Conservation (phyloP, 2,888 invertebrate genomes). For the Ptilodon capucinus region DNA sequence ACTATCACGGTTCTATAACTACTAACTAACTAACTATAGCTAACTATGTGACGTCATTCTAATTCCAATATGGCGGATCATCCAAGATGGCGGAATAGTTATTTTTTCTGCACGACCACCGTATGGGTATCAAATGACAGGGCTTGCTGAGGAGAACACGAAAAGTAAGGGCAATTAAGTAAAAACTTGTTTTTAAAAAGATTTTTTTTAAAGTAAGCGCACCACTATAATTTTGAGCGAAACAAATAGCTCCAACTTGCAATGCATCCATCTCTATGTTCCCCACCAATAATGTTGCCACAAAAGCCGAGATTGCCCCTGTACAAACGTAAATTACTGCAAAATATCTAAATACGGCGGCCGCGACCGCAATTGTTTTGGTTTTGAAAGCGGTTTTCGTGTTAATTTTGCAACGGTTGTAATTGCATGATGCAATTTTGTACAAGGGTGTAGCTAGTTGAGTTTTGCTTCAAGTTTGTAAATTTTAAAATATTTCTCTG, state of each 20-base stretch:
- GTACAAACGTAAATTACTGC: background rate
- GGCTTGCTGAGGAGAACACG: too few relatives aligned
- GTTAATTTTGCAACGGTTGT: conserved; percentile 32
- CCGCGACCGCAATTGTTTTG: conserved; percentile 21
- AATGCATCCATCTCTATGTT: background rate
- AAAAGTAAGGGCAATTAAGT: too few relatives aligned
- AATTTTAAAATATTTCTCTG: too few relatives aligned
- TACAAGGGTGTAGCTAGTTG: conserved; percentile 13
- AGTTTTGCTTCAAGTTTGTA: conserved; percentile 3
- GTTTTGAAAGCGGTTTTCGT: conserved; percentile 34
- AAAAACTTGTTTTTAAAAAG: background rate
- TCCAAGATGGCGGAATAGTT: too few relatives aligned
- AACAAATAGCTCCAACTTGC: background rate
- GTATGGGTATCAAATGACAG: too few relatives aligned
- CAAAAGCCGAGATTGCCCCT: background rate
- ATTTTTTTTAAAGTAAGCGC: background rate
- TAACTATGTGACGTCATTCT: too few relatives aligned
- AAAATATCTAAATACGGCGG: conserved; percentile 1
- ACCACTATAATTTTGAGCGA: background rate
- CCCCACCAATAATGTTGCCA: background rate
- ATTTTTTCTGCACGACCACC: too few relatives aligned
- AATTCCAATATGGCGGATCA: too few relatives aligned
- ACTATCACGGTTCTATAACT: too few relatives aligned
- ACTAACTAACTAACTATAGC: too few relatives aligned
- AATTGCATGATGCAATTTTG: conserved; percentile 26